These are phyloP conservation scores for Perccottus glenii DNA, from an alignment of 2,113 vertebrate species.

Conservation along the genomic window DNA sequence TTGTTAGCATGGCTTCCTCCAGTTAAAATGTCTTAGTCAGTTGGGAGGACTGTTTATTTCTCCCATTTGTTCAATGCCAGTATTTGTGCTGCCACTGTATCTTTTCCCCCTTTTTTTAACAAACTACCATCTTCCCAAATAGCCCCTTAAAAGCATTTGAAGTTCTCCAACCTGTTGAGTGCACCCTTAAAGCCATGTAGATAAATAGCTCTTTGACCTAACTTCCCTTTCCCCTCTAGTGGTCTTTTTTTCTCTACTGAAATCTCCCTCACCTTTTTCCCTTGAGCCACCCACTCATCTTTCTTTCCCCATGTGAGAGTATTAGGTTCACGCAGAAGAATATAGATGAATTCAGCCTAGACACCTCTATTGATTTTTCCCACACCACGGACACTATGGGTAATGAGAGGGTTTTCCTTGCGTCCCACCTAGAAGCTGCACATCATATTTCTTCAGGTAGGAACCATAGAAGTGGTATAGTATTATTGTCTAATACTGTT, in stretches of 20 bases:
- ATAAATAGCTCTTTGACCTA: conserved; percentile 52
- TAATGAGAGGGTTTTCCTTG: conserved; percentile 72
- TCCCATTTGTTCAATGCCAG: conserved; percentile 11
- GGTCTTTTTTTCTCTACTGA: conserved; percentile 13
- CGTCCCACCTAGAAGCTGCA: conserved; percentile 31
- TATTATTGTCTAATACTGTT: conserved; percentile 15
- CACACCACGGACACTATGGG: conserved; percentile 60
- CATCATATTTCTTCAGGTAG: conserved; percentile 61
- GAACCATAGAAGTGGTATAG: conserved; percentile 30
- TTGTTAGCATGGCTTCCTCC: conserved; percentile 47
- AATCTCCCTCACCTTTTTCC: conserved; percentile 53
- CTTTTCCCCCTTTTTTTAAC: neutral
- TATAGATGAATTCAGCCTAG: conserved; percentile 69
- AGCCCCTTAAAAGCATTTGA: conserved; percentile 9
- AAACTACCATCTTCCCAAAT: conserved; percentile 24
- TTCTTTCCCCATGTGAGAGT: conserved; percentile 51
- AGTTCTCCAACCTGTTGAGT: conserved; percentile 27
- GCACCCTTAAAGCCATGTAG: conserved; percentile 24
- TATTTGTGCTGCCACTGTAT: conserved; percentile 21
- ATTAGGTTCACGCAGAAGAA: conserved; percentile 71
- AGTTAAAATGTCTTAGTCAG: conserved; percentile 30
- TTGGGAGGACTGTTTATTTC: conserved; percentile 14
- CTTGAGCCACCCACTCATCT: conserved; percentile 58
- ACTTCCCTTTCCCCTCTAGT: conserved; percentile 39
- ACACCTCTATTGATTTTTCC: conserved; percentile 73